These are phyloP conservation scores for Hyles euphorbiae DNA, from an alignment of 1,140 invertebrate genomes.

Conservation along the genomic window DNA sequence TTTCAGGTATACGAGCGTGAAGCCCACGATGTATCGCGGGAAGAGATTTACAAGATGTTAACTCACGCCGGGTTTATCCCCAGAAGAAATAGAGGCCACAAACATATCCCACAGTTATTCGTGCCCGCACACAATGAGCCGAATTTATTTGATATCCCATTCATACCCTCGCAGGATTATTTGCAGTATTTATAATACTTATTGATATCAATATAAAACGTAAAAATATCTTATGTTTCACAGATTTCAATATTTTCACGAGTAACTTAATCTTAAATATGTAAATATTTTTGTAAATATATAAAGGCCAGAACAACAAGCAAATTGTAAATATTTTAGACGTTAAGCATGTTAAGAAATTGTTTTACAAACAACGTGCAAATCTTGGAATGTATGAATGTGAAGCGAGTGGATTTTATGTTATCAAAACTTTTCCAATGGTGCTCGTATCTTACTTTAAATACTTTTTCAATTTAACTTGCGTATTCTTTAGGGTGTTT, in stretches of 20 bases:
- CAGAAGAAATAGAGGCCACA: conserved; percentile 25
- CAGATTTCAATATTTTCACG: too few relatives aligned
- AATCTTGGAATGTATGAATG: too few relatives aligned
- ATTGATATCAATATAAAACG: background rate
- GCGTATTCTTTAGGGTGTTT: too few relatives aligned
- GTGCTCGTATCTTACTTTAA: too few relatives aligned
- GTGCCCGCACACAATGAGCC: conserved; percentile 12
- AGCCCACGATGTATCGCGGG: conserved; percentile 75
- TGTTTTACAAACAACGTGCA: too few relatives aligned
- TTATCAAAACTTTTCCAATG: too few relatives aligned
- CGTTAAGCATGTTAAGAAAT: too few relatives aligned
- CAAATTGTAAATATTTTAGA: too few relatives aligned
- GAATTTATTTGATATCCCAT: conserved; percentile 30
- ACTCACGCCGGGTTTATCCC: conserved; percentile 77
- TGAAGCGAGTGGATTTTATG: too few relatives aligned
- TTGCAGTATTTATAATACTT: conserved; percentile 49
- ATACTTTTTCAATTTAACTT: too few relatives aligned
- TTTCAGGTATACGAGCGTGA: conserved; percentile 74
- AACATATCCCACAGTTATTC: background rate
- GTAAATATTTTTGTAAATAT: conserved; percentile 7
- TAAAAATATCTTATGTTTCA: too few relatives aligned
- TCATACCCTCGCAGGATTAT: conserved; percentile 35
- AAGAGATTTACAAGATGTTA: conserved; percentile 77
- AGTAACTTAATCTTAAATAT: too few relatives aligned
- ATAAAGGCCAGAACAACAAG: background rate